Percentiles rank a stretch among this genome's conserved stretches.
phyloP scores from a whole-genome alignment of 2,888 invertebrate genomes.

The Fissipunctia ypsillon region DNA sequence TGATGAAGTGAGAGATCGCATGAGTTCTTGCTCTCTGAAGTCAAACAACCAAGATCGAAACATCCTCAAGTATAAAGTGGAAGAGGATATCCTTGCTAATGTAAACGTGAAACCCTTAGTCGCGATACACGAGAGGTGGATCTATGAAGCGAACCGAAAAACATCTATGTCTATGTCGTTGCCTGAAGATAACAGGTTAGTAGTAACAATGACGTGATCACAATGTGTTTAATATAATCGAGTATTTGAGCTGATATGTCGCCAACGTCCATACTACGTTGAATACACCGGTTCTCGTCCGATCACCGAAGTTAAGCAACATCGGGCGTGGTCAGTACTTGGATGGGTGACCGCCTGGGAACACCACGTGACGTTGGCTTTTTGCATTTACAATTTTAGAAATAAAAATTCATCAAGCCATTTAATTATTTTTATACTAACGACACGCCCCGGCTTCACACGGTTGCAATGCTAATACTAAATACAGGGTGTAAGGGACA shows the following conservation, averaged over 20 bases:
- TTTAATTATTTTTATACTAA: no score
- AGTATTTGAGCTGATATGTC: rapidly evolving
- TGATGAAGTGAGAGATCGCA: slow-evolving; percentile 70
- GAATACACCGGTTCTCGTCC: slow-evolving; percentile 80
- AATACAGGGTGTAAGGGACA: no score
- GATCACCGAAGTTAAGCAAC: slow-evolving; percentile 75
- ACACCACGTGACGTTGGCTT: slow-evolving; percentile 76
- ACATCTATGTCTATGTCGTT: slow-evolving; percentile 82
- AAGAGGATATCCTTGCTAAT: slow-evolving; percentile 80
- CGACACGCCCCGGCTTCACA: no score
- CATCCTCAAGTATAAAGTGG: slow-evolving; percentile 69
- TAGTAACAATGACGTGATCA: slow-evolving; percentile 31
- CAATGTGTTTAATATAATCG: neutral
- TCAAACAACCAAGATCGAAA: slow-evolving; percentile 63
- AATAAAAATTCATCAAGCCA: no score
- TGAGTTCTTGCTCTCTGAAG: slow-evolving; percentile 76
- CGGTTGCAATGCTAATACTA: no score
- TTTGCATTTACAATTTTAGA: slow-evolving; percentile 27
- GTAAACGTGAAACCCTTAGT: slow-evolving; percentile 87
- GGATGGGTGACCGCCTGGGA: slow-evolving; percentile 85
- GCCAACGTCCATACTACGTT: slow-evolving; percentile 85
- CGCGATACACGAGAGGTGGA: slow-evolving; percentile 88
- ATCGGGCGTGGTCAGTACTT: slow-evolving; percentile 84
- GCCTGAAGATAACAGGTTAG: slow-evolving; percentile 84
- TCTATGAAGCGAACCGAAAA: slow-evolving; percentile 86